Conservation (phyloP, 2,797 vertebrate genomes). For the Coracias cyanogaster region DNA sequence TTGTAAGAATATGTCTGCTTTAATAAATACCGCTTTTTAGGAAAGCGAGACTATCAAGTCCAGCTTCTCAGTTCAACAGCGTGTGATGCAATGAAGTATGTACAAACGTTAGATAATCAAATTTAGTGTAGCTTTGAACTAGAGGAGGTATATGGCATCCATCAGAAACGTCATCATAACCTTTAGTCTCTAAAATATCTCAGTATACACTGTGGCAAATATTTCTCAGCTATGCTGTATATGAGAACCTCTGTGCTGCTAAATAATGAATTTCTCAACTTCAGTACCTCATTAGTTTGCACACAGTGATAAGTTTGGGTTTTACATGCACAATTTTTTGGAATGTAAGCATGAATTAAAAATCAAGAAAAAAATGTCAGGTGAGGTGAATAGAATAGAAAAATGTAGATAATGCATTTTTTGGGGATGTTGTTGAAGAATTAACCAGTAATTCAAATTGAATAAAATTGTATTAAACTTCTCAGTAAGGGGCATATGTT, state of each 20-base stretch:
- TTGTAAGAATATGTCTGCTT: not conserved
- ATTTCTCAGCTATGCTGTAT: not conserved
- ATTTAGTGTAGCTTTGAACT: not conserved
- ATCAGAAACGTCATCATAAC: not conserved
- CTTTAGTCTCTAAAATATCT: not conserved
- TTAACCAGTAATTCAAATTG: too few relatives aligned
- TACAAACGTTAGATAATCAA: accelerated
- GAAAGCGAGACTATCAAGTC: accelerated
- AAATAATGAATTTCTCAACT: not conserved
- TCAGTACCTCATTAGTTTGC: not conserved
- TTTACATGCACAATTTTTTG: not conserved
- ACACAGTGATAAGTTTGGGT: not conserved
- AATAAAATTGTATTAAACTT: too few relatives aligned
- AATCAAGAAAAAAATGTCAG: not conserved
- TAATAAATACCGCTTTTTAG: not conserved
- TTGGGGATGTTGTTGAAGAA: not conserved
- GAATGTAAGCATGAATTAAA: not conserved
- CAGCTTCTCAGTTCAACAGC: not conserved
- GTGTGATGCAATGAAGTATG: accelerated
- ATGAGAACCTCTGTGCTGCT: not conserved
- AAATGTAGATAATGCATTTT: too few relatives aligned
- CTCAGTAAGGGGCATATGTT: too few relatives aligned
- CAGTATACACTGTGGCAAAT: accelerated
- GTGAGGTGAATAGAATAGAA: not conserved
- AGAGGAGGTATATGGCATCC: not conserved